Base-by-base conservation (phyloP, 2,888 invertebrate genomes). In the Drosophila prolongata region DNA sequence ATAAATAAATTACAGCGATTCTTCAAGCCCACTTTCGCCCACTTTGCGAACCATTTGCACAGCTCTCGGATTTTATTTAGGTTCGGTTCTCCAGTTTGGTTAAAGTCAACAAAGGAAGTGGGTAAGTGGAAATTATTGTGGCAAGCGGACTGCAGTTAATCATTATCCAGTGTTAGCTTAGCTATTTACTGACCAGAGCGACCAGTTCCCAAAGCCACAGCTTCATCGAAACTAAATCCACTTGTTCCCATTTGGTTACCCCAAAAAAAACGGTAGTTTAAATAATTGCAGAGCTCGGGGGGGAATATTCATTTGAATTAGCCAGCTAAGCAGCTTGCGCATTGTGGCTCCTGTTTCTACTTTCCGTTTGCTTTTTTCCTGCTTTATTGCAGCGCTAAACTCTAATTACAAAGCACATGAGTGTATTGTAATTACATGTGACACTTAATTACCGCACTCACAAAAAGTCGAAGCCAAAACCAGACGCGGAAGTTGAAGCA, bases 401-500 rank as follows among this genome's bases (percentile, higher is more conserved):
- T 88, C 83, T 80, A 88, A 83, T 83, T 83, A 83, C 86, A 88
- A 82, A 88, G 86, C 83, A 82, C 87, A 83, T 86, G 87, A 85
- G 89, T 85, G 85, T 85, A 89, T 86, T 87, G 87, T 89, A 87
- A 87, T 88, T 87, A 86, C 79, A 86, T 77, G 88, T 88, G 87
- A 89, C 87, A 88, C 89, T 86, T 88, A 88, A 88, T 86, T 87
- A 87, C 78, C 73, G 69, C 78, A 85, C 75, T 87, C 76, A 75
- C 52, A 49, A 62, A 59, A 46, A 70, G 44, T 43, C 34, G 40
- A 50, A 59, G 58, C 64, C 62, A 70, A 46, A 61, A 50, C 43
- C 50, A 65, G 64, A 30, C 34, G 62, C 49, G 53, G 38, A 56
- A 53, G 49, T 34, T 52, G 53, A 53, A 67, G 42, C 13, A 14